Evolutionary conservation across 1,140 invertebrate genomes (phyloP).

Genomic region (Drosophila oshimai): DNA sequence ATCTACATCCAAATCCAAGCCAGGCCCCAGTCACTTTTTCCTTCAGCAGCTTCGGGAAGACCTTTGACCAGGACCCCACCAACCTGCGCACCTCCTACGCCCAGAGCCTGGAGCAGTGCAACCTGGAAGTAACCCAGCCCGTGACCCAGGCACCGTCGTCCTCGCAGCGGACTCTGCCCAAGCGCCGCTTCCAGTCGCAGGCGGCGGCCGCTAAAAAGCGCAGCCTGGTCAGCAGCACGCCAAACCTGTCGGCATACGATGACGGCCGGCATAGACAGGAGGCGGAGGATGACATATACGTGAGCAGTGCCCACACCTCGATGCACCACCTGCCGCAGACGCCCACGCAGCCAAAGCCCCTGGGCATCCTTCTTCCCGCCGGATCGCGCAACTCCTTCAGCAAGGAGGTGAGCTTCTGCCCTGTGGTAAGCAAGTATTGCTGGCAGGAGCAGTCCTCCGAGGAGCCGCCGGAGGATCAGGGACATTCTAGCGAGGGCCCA

Average conservation of each 20-base stretch:
- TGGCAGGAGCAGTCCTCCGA: slow-evolving; percentile 85
- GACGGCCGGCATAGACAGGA: slow-evolving; percentile 60
- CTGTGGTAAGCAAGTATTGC: slow-evolving; percentile 88
- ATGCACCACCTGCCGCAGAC: slow-evolving; percentile 84
- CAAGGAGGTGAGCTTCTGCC: slow-evolving; percentile 87
- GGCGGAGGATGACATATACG: slow-evolving; percentile 74
- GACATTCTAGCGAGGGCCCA: slow-evolving; percentile 22
- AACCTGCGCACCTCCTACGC: slow-evolving; percentile 74
- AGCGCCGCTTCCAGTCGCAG: slow-evolving; percentile 74
- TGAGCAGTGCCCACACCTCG: slow-evolving; percentile 82
- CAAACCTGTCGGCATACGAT: slow-evolving; percentile 85
- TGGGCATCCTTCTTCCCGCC: slow-evolving; percentile 84
- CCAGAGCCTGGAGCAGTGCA: slow-evolving; percentile 76
- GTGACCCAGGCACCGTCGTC: not conserved
- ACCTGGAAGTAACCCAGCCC: slow-evolving; percentile 50
- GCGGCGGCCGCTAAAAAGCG: slow-evolving; percentile 82
- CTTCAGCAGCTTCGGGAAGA: slow-evolving; percentile 59
- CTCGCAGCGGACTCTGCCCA: slow-evolving; percentile 41
- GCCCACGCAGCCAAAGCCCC: slow-evolving; percentile 82
- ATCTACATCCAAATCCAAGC: not conserved
- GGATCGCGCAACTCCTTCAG: slow-evolving; percentile 83
- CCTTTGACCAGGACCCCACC: slow-evolving; percentile 81
- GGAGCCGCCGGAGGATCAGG: slow-evolving; percentile 50
- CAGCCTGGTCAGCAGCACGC: slow-evolving; percentile 85
- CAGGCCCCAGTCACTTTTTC: too few species aligned